These are phyloP conservation scores for Pseudomugil gertrudae DNA, from an alignment of 2,797 vertebrate species.

Conservation along the genomic window DNA sequence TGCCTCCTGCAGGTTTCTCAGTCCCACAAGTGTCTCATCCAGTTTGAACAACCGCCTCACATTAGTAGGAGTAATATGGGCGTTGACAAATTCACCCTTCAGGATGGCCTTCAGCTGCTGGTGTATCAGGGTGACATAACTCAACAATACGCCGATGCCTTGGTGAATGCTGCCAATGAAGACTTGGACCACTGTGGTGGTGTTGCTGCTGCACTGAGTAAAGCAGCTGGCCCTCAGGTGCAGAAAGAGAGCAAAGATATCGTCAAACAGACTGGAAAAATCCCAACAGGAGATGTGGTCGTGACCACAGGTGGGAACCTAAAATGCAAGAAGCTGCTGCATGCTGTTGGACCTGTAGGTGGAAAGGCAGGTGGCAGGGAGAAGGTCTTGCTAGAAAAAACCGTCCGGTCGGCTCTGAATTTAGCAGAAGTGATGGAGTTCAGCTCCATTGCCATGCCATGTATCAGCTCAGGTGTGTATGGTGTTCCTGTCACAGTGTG, in stretches of 20 bases:
- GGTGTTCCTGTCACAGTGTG: constrained; percentile 62
- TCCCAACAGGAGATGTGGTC: constrained; percentile 46
- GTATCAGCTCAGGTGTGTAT: constrained; percentile 65
- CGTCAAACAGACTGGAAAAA: constrained; percentile 40
- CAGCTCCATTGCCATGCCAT: constrained; percentile 67
- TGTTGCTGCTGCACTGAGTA: constrained; percentile 67
- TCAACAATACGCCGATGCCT: constrained; percentile 60
- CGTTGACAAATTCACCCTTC: constrained; percentile 52
- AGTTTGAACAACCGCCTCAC: constrained; percentile 21
- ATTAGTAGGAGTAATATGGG: not conserved
- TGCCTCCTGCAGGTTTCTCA: constrained; percentile 34
- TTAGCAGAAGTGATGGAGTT: constrained; percentile 48
- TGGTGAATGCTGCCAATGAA: constrained; percentile 76
- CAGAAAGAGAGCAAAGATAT: constrained; percentile 58
- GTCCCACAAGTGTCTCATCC: constrained; percentile 56
- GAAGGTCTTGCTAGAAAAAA: constrained; percentile 39
- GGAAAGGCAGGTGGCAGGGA: constrained; percentile 43
- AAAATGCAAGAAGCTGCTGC: constrained; percentile 66
- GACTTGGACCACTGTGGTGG: constrained; percentile 59
- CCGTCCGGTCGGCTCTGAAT: constrained; percentile 39
- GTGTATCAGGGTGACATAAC: constrained; percentile 74
- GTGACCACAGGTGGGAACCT: constrained; percentile 65
- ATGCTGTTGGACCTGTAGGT: constrained; percentile 71
- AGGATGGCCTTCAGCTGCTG: constrained; percentile 50
- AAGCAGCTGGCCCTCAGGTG: constrained; percentile 66